Evolutionary conservation across 2,113 vertebrate genomes (phyloP), one percentile per base, ranked within the genome.

Genomic region (Hypanus sabinus): DNA sequence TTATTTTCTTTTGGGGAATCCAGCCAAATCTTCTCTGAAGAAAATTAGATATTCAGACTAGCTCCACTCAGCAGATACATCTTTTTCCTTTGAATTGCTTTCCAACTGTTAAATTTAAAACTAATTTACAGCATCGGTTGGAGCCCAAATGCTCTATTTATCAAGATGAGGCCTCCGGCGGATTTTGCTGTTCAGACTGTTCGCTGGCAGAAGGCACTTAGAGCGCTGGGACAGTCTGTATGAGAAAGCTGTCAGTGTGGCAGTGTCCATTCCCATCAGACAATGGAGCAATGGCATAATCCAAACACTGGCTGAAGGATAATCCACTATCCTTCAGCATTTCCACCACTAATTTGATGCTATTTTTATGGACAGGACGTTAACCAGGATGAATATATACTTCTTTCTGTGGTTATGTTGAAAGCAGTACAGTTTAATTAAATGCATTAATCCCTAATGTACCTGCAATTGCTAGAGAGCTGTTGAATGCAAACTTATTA

Each of bases 71-170:
- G 81, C 46, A 57, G n/a, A 33, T 33, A 11, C 22, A 65, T 65
- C 62, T 90, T 12, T n/a, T 27, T 88, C 14, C 85, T 90, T 90
- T 68, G 60, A 33, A 68, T 90, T 62, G 33, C 16, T 16, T 5
- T 18, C 85, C 85, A 65, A 33, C 60, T 90, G 62, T 90, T 90
- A 33, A 65, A 90, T 27, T 65, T 65, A 33, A 90, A 90, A 90
- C 85, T 90, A 90, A 90, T 90, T 90, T 90, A 20, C 85, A 90
- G 85, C 14, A 90, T 90, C 85, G 65, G 85, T 33, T 90, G 85
- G 85, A 65, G 30, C 8, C 85, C n/a, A 62, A 65, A n/a, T 65
- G 30, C 60, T 33, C n/a, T 3, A 90, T 33, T 30, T 65, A 65
- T 33, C 85, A 65, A 65, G 60, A 33, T 20, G 14, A 65, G 60